These are phyloP conservation scores for Troilus luridus DNA, from an alignment of 2,888 invertebrate genomes.

Conservation along the genomic window DNA sequence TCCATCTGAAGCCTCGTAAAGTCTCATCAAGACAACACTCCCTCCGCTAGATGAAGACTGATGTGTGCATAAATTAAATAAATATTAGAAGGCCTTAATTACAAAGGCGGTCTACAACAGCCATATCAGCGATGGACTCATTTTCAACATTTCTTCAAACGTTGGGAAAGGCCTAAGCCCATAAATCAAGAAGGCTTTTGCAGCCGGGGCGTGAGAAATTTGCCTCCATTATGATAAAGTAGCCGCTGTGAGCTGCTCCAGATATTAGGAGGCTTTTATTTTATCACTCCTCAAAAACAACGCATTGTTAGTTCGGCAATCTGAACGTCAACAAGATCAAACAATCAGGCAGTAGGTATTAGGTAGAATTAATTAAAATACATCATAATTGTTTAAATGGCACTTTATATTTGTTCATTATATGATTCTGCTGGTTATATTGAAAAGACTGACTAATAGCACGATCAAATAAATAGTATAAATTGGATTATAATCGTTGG, in stretches of 20 bases:
- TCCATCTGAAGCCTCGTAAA: neutral
- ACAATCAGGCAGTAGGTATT: neutral
- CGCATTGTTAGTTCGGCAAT: neutral
- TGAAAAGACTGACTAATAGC: too few species aligned
- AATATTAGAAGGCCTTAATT: constrained; percentile 26
- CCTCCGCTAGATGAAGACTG: neutral
- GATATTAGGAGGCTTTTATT: neutral
- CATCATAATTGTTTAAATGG: too few species aligned
- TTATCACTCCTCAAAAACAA: neutral
- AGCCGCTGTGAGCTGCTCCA: neutral
- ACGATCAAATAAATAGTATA: too few species aligned
- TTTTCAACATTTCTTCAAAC: constrained; percentile 26
- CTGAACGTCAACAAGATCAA: neutral
- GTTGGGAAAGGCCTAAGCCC: constrained; percentile 13
- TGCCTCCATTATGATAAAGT: neutral
- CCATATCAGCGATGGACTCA: constrained; percentile 9
- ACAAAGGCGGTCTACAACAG: neutral
- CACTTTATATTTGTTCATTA: too few species aligned
- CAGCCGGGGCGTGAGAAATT: constrained; percentile 18
- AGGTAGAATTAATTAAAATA: too few species aligned
- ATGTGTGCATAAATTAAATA: constrained; percentile 20
- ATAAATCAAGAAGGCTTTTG: constrained; percentile 35
- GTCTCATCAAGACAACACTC: neutral
- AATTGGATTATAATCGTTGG: too few species aligned
- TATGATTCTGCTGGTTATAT: too few species aligned